Conservation (phyloP, 2,113 vertebrate genomes). For the Pygoscelis antarcticus region DNA sequence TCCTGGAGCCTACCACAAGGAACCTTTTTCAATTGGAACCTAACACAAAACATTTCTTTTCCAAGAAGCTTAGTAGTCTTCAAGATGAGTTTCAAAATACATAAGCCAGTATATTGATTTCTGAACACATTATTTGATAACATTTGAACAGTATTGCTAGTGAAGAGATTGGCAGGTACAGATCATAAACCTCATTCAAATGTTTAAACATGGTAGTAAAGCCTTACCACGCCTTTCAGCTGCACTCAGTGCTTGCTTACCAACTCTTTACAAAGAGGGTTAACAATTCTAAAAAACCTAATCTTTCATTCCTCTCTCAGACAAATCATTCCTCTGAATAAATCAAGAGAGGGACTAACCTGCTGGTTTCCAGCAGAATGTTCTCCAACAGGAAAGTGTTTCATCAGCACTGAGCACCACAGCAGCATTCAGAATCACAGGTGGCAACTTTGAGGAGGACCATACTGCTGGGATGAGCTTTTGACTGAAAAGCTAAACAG, state of each 20-base stretch:
- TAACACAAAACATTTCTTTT: background rate
- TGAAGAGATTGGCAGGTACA: background rate
- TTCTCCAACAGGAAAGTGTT: background rate
- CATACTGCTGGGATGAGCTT: background rate
- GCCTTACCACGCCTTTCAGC: background rate
- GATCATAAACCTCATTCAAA: background rate
- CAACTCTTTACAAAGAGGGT: background rate
- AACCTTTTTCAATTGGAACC: background rate
- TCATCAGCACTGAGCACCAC: background rate
- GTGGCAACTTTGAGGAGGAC: background rate
- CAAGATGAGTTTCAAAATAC: background rate
- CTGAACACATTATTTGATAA: background rate
- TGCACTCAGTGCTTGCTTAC: background rate
- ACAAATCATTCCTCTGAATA: background rate
- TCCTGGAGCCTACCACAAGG: background rate
- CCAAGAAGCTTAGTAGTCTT: background rate
- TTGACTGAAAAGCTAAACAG: background rate
- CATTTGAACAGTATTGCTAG: background rate
- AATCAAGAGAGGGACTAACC: background rate
- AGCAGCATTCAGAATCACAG: background rate
- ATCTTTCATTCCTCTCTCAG: background rate
- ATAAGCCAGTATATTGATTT: background rate
- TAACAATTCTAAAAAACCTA: background rate
- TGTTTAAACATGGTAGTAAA: background rate
- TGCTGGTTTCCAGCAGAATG: background rate